These are phyloP conservation scores for Paramuricea clavata DNA, from an alignment of 92 coral and sea anemone species.

Conservation along the genomic window DNA sequence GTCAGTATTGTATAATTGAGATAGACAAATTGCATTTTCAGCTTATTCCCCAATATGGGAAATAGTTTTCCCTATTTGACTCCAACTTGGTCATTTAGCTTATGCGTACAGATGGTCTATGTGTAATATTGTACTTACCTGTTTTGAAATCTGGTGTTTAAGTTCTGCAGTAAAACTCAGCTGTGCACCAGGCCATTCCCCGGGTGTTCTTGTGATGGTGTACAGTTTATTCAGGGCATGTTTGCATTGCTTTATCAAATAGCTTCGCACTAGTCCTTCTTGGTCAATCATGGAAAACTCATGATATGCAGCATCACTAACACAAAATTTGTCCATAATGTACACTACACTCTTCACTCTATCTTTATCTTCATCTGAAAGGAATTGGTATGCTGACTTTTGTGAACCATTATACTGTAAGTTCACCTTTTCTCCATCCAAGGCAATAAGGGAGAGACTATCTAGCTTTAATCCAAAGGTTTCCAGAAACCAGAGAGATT, in stretches of 20 bases:
- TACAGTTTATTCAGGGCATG: slow-evolving; percentile 34
- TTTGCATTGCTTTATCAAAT: no score
- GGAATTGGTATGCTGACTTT: no score
- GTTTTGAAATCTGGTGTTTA: slow-evolving; percentile 45
- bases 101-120: no score
- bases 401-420: slow-evolving; percentile 5
- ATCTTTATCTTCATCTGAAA: slow-evolving; percentile 44
- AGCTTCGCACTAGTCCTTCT: no score
- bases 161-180: slow-evolving; percentile 67
- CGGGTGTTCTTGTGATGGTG: slow-evolving; percentile 60
- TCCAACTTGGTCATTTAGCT: no score
- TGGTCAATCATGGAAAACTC: slow-evolving; percentile 47
- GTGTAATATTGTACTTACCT: slow-evolving; percentile 21
- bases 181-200: slow-evolving; percentile 67
- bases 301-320: slow-evolving; percentile 61
- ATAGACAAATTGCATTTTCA: background rate
- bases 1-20: background rate
- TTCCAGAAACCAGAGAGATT: slow-evolving; percentile 49
- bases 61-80: no score
- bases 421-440: slow-evolving; percentile 17
- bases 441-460: slow-evolving; percentile 17
- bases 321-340: no score
- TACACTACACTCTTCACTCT: slow-evolving; percentile 30
- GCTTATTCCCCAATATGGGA: background rate
- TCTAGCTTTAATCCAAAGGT: slow-evolving; percentile 37